phyloP scores from a whole-genome alignment of 2,888 invertebrate species.

The Metellina segmentata region DNA sequence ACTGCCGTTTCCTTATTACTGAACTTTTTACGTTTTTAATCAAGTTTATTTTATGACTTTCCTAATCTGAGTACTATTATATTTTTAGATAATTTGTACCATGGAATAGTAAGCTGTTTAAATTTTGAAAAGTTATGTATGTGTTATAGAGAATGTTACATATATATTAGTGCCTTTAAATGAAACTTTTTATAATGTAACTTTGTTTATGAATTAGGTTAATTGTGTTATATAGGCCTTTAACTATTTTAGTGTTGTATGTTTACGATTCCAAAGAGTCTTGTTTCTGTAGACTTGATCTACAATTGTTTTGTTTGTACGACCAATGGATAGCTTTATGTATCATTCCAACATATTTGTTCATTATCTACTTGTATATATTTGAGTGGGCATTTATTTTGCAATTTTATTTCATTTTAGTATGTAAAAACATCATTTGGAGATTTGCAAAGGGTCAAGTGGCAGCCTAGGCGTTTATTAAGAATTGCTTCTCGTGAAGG shows the following conservation, averaged over 20 bases:
- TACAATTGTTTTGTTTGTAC: neutral
- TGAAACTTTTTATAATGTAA: slow-evolving; percentile 9
- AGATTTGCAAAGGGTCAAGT: neutral
- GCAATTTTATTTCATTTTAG: neutral
- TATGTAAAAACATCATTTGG: neutral
- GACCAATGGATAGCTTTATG: neutral
- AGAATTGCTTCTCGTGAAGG: neutral
- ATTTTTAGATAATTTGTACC: neutral
- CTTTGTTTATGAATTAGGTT: neutral
- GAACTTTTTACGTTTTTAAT: neutral
- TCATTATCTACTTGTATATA: neutral
- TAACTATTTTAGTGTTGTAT: neutral
- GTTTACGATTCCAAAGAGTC: neutral
- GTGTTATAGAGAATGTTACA: slow-evolving; percentile 2
- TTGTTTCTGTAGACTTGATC: neutral
- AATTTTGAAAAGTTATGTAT: no score
- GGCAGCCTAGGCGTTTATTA: neutral
- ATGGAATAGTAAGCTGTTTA: neutral
- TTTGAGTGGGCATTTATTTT: neutral
- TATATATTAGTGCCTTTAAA: slow-evolving; percentile 43
- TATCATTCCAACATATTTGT: neutral
- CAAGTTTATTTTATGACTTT: neutral
- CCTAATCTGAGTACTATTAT: neutral
- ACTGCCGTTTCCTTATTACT: neutral
- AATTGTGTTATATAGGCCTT: neutral